phyloP scores from a whole-genome alignment of 2,888 invertebrate genomes.

The Drosophila stalkeri region DNA sequence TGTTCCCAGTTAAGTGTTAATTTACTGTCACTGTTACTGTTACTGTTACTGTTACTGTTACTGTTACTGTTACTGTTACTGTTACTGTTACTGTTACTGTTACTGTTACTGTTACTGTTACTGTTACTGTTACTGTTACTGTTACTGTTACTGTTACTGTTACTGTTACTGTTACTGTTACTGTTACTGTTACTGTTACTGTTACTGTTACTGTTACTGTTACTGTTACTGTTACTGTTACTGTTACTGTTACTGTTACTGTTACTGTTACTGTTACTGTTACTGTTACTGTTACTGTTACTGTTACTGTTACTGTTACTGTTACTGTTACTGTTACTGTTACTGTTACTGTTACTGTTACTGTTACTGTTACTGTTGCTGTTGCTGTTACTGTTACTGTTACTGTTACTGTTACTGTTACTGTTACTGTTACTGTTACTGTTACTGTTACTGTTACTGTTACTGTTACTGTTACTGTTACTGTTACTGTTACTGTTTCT shows the following conservation, averaged over 20 bases:
- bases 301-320: neutral
- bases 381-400: neutral
- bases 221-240: neutral
- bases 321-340: neutral
- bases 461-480: constrained; percentile 1
- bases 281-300: neutral
- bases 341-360: neutral
- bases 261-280: neutral
- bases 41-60: neutral
- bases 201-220: neutral
- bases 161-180: neutral
- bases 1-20: neutral
- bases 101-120: neutral
- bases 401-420: neutral
- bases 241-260: neutral
- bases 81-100: neutral
- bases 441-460: neutral
- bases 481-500: neutral
- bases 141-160: neutral
- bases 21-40: neutral
- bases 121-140: neutral
- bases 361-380: neutral
- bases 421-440: neutral
- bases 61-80: neutral
- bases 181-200: neutral